These are phyloP conservation scores for Habrosyne pyritoides DNA, from an alignment of 2,888 invertebrate genomes.

Conservation along the genomic window DNA sequence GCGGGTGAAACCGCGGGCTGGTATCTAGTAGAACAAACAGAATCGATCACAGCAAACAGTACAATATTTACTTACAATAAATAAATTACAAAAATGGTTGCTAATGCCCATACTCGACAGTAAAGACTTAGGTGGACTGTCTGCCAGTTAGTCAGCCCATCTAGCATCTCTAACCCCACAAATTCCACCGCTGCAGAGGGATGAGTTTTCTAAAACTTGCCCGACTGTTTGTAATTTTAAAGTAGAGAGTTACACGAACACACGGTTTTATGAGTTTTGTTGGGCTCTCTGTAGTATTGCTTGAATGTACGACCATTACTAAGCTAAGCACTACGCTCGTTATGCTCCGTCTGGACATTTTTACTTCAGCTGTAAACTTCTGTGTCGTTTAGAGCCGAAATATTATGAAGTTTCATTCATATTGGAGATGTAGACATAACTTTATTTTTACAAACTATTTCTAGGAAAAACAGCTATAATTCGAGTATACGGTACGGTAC, in stretches of 20 bases:
- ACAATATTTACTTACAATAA: too few species aligned
- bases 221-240: conserved; percentile 80
- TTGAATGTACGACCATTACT: conserved; percentile 46
- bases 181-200: conserved; percentile 34
- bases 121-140: too few species aligned
- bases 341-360: not conserved
- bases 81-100: too few species aligned
- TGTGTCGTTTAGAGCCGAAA: not conserved
- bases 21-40: too few species aligned
- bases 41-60: too few species aligned
- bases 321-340: conserved; percentile 12
- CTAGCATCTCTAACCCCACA: conserved; percentile 27
- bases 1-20: too few species aligned
- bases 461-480: too few species aligned
- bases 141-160: too few species aligned
- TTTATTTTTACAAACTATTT: too few species aligned
- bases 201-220: conserved; percentile 78
- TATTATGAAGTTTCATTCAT: not conserved
- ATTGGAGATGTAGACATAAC: too few species aligned
- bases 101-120: too few species aligned
- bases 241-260: conserved; percentile 71
- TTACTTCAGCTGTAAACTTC: not conserved
- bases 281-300: conserved; percentile 47
- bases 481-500: too few species aligned
- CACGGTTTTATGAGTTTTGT: conserved; percentile 74